phyloP scores from a whole-genome alignment of 2,113 vertebrate species.

The Heterotilapia buettikoferi region DNA sequence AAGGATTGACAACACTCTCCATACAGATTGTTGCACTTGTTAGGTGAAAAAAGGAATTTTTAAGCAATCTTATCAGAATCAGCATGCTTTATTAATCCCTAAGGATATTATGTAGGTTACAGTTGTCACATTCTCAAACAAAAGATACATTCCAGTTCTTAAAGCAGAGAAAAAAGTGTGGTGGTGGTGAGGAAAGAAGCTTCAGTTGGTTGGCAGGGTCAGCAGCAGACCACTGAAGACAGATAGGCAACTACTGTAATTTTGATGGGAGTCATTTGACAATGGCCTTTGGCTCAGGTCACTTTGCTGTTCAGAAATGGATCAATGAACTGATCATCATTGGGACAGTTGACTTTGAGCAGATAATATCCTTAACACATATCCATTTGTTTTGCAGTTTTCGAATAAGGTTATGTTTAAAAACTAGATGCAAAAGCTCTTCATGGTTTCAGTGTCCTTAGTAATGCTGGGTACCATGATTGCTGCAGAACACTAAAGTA shows the following conservation, averaged over 20 bases:
- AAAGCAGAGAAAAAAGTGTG: background rate
- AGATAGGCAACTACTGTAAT: background rate
- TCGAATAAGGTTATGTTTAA: background rate
- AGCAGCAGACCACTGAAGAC: background rate
- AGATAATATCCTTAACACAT: background rate
- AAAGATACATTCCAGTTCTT: background rate
- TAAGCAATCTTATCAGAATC: background rate
- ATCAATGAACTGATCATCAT: background rate
- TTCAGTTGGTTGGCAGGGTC: background rate
- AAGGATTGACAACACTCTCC: background rate
- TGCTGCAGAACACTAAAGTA: background rate
- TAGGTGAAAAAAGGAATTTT: fast-evolving
- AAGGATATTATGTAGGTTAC: background rate
- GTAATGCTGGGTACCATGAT: fast-evolving
- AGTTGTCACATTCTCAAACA: background rate
- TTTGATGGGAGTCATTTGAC: background rate
- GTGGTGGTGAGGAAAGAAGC: background rate
- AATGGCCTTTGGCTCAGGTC: background rate
- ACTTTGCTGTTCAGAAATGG: background rate
- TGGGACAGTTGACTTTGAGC: background rate
- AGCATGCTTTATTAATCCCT: background rate
- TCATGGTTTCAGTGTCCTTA: background rate
- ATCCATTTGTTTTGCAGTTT: background rate
- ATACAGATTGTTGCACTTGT: background rate
- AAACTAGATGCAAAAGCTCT: background rate